A percentile compares a stretch with the other conserved stretches of the same genome.
Evolutionary conservation across 2,797 vertebrate genomes (phyloP).

Genomic region (Choloepus didactylus): DNA sequence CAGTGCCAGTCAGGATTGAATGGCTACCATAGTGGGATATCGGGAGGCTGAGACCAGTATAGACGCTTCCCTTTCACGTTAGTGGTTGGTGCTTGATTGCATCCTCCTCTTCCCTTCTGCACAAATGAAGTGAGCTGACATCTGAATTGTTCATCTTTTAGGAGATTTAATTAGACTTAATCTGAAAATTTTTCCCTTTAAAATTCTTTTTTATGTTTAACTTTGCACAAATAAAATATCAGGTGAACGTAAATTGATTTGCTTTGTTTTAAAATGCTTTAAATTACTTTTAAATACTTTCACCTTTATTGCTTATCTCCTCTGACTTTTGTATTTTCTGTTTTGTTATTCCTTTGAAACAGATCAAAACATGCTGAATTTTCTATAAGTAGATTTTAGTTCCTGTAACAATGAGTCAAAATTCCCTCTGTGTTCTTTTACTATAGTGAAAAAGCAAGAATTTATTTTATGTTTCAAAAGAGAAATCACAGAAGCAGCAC

Average conservation of each 20-base stretch:
- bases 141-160: slow-evolving; percentile 61
- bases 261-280: slow-evolving; percentile 52
- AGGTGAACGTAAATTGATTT: neutral
- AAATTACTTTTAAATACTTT: slow-evolving; percentile 60
- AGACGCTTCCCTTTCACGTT: neutral
- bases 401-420: neutral
- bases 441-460: neutral
- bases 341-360: slow-evolving; percentile 64
- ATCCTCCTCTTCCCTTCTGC: neutral
- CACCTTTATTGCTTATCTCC: slow-evolving; percentile 22
- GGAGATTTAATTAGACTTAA: slow-evolving; percentile 47
- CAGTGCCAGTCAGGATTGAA: neutral
- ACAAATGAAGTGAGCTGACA: neutral
- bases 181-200: slow-evolving; percentile 41
- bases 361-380: slow-evolving; percentile 40
- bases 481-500: slow-evolving; percentile 45
- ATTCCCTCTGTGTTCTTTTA: slow-evolving; percentile 44
- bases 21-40: neutral
- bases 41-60: neutral
- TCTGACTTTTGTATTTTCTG: slow-evolving; percentile 48
- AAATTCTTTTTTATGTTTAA: slow-evolving; percentile 58
- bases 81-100: neutral
- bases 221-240: neutral
- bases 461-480: slow-evolving; percentile 56
- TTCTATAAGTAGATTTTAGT: slow-evolving; percentile 65